phyloP scores from a whole-genome alignment of 2,113 vertebrate genomes.

The Misgurnus mizolepis region DNA sequence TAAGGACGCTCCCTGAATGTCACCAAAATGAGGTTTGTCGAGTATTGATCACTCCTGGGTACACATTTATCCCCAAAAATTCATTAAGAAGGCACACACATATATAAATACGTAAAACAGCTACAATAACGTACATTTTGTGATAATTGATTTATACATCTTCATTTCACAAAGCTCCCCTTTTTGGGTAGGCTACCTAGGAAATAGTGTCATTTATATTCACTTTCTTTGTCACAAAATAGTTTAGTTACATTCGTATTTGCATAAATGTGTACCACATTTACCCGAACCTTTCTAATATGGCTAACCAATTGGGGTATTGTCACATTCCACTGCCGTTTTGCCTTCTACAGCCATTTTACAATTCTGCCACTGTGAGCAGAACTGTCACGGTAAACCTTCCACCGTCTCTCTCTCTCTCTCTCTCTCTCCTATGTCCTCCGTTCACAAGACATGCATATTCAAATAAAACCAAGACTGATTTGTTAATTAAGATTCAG shows the following conservation, averaged over 20 bases:
- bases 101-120: not conserved
- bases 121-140: constrained; percentile 7
- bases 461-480: constrained; percentile 49
- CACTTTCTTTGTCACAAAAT: constrained; percentile 11
- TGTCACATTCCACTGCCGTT: constrained; percentile 46
- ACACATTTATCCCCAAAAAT: too few species aligned
- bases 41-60: too few species aligned
- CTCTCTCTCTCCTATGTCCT: constrained; percentile 40
- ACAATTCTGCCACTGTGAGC: constrained; percentile 53
- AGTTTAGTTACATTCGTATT: constrained; percentile 31
- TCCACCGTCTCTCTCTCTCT: constrained; percentile 20
- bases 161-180: constrained; percentile 13
- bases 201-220: constrained; percentile 9
- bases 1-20: too few species aligned
- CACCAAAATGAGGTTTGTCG: too few species aligned
- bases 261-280: constrained; percentile 36
- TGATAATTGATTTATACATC: constrained; percentile 39
- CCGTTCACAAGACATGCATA: constrained; percentile 50
- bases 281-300: constrained; percentile 48
- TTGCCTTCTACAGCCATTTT: constrained; percentile 34
- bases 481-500: constrained; percentile 61
- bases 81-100: not conserved
- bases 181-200: constrained; percentile 2
- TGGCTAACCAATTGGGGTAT: constrained; percentile 50
- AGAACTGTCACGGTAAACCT: constrained; percentile 54